Evolutionary conservation across 2,888 invertebrate species (phyloP).

Genomic region (Troides aeacus): DNA sequence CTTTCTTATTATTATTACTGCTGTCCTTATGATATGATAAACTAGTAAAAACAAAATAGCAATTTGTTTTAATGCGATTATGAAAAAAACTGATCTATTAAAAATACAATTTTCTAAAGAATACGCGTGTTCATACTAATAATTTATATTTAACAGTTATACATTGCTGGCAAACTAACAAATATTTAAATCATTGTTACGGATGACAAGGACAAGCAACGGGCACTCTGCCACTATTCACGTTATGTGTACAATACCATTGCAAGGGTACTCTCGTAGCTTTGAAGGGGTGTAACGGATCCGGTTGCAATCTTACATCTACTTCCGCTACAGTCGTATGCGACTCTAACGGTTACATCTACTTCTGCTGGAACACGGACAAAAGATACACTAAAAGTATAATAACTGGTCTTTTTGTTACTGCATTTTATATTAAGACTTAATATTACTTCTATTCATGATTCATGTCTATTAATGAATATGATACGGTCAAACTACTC

Average conservation of each 20-base stretch:
- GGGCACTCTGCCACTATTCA: constrained; percentile 2
- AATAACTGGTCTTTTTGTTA: neutral
- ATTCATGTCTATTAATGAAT: too few species aligned
- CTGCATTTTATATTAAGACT: too few species aligned
- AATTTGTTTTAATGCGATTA: too few species aligned
- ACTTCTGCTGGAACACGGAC: neutral
- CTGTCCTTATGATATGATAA: too few species aligned
- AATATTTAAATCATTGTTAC: neutral
- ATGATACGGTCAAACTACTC: too few species aligned
- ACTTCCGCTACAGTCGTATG: constrained; percentile 52
- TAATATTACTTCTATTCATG: too few species aligned
- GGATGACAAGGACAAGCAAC: neutral
- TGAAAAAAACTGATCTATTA: too few species aligned
- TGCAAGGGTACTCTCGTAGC: constrained; percentile 31
- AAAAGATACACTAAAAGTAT: neutral
- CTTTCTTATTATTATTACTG: too few species aligned
- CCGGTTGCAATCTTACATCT: constrained; percentile 71
- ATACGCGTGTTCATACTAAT: neutral
- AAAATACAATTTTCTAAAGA: neutral
- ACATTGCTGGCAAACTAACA: neutral
- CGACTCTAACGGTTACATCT: neutral
- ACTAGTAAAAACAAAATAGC: too few species aligned
- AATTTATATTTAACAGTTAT: neutral
- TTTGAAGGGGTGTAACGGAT: constrained; percentile 57
- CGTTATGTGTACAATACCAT: constrained; percentile 40